Conservation (phyloP, 1,140 invertebrate genomes). For the Gonatopus flavifemur region DNA sequence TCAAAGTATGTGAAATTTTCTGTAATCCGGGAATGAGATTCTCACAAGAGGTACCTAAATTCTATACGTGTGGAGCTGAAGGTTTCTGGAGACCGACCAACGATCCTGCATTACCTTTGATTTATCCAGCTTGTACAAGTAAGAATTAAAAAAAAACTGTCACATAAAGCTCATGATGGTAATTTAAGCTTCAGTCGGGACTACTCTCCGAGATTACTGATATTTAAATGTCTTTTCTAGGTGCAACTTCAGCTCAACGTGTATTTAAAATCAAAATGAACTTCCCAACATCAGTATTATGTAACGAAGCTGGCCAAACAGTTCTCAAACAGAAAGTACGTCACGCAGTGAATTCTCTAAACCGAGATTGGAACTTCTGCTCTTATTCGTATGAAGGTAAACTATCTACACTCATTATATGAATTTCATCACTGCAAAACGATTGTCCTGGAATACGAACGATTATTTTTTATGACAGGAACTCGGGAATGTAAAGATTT, state of each 20-base stretch:
- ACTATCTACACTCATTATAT: not conserved
- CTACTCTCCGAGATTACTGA: too few relatives aligned
- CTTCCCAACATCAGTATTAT: constrained; percentile 90
- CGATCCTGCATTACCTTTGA: constrained; percentile 74
- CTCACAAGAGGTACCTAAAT: constrained; percentile 87
- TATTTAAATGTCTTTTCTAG: too few relatives aligned
- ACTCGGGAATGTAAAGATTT: constrained; percentile 83
- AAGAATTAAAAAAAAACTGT: constrained; percentile 43
- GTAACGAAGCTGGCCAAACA: constrained; percentile 90
- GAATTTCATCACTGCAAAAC: not conserved
- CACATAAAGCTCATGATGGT: not conserved
- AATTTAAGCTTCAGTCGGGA: not conserved
- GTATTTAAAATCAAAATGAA: constrained; percentile 92
- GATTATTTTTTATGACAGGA: constrained; percentile 35
- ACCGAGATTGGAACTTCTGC: constrained; percentile 92
- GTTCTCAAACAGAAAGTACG: constrained; percentile 86
- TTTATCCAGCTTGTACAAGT: constrained; percentile 91
- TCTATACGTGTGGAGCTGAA: constrained; percentile 95
- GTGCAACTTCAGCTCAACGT: constrained; percentile 80
- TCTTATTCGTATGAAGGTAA: constrained; percentile 82
- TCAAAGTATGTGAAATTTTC: constrained; percentile 87
- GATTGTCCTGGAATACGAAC: not conserved
- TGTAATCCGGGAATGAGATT: constrained; percentile 86
- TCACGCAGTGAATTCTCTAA: constrained; percentile 84
- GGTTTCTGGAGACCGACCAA: constrained; percentile 91